Base-by-base conservation (phyloP, 1,140 invertebrate species). In the Cotesia glomerata region DNA sequence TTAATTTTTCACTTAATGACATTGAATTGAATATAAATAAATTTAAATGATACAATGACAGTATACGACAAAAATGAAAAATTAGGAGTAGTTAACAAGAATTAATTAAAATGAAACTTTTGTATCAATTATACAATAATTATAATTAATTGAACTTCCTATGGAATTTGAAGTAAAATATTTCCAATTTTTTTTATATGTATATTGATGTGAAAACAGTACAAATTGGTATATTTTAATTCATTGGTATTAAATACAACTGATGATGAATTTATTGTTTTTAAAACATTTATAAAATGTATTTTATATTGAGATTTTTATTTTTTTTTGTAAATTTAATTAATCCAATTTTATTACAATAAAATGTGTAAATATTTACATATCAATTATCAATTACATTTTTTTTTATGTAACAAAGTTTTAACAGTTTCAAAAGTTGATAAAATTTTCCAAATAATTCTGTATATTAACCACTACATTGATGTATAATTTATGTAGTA, bases 331-430 rank as follows among this genome's bases (percentile, higher is more conserved):
- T 45, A 45, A 45, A 45, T 45, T 11, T 45, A 7, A 45, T 2
- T 45, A 9, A 45, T 45, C 3, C 5, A 9, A 9, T 45, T 45
- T 45, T 45, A 45, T 45, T 9, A 45, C 39, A 45, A 11, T 0
- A 45, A 45, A 45, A 45, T 45, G 11, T 45, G 39, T 74, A 69
- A 74, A 74, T 74, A 69, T 54, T 69, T 39, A 66, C 72, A 74
- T 74, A 74, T 74, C 72, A 74, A n/a, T 69, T 34, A 72, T 39
- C 26, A 34, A 32, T 72, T 26, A 36, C 3, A 61, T 9, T 61
- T 61, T 61, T 61, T 61, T 13, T 56, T 18, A 18, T 7, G 52
- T 18, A 56, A 5, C n/a, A 56, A 18, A 18, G 18, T 56, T 56
- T 56, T 56, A 56, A 56, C 2, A 16, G n/a, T 56, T 16, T 14